Percentiles rank a stretch among this genome's conserved stretches.
Evolutionary conservation across 2,888 invertebrate genomes (phyloP).

Genomic region (Crematogaster levior): DNA sequence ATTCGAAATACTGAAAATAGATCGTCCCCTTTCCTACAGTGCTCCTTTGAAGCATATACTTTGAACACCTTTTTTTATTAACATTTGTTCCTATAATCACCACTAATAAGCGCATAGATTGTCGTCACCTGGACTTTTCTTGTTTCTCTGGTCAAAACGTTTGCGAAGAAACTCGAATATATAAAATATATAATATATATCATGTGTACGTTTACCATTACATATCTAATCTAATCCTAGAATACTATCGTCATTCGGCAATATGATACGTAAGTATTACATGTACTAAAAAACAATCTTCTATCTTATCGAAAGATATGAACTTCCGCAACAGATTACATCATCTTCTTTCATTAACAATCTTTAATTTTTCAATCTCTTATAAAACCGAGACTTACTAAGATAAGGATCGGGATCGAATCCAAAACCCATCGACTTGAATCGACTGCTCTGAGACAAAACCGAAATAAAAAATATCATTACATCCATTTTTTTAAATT

Average conservation of each 20-base stretch:
- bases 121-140: constrained; percentile 34
- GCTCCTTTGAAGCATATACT: background rate
- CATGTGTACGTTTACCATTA: background rate
- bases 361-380: background rate
- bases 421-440: too few species aligned
- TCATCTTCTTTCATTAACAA: background rate
- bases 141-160: constrained; percentile 26
- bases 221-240: constrained; percentile 42
- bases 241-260: constrained; percentile 6
- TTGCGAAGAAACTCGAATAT: constrained; percentile 14
- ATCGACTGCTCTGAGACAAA: background rate
- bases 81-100: constrained; percentile 22
- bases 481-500: background rate
- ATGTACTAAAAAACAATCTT: background rate
- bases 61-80: constrained; percentile 17
- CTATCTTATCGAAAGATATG: background rate
- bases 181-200: constrained; percentile 36
- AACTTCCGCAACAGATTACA: background rate
- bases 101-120: constrained; percentile 52
- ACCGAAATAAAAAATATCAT: background rate
- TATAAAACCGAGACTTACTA: background rate
- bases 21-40: background rate
- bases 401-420: too few species aligned
- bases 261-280: background rate
- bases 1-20: constrained; percentile 32